Percentiles rank a stretch among this genome's conserved stretches.
Evolutionary conservation across 2,113 vertebrate species (phyloP).

Genomic region (Euleptes europaea): DNA sequence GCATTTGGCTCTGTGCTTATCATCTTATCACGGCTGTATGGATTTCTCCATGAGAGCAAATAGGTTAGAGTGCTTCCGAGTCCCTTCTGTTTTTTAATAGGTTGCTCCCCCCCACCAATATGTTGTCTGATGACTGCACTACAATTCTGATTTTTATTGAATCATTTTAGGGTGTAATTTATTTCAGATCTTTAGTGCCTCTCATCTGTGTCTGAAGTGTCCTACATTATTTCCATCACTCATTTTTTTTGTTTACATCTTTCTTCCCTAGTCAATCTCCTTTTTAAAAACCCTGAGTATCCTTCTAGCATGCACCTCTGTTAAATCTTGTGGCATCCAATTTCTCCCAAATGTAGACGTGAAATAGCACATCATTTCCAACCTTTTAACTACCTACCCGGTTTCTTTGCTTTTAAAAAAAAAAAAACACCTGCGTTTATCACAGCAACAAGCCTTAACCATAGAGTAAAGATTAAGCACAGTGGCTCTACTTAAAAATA

Average conservation of each 20-base stretch:
- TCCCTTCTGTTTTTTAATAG: conserved; percentile 53
- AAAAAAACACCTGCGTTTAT: neutral
- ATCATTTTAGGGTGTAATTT: conserved; percentile 60
- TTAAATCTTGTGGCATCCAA: conserved; percentile 44
- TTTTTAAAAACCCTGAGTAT: conserved; percentile 3
- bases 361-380: conserved; percentile 48
- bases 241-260: conserved; percentile 60
- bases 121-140: conserved; percentile 58
- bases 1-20: conserved; percentile 27
- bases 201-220: conserved; percentile 49
- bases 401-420: neutral
- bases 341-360: conserved; percentile 56
- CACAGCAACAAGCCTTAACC: neutral
- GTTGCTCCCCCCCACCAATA: conserved; percentile 51
- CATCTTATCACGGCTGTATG: conserved; percentile 30
- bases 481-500: neutral
- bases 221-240: conserved; percentile 53
- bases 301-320: conserved; percentile 27
- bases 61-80: conserved; percentile 48
- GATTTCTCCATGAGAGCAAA: conserved; percentile 46
- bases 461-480: neutral
- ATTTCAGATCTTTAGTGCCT: conserved; percentile 61
- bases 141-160: conserved; percentile 65
- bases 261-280: conserved; percentile 45
- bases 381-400: conserved; percentile 8